Evolutionary conservation across 1,140 invertebrate genomes (phyloP), one percentile per base, ranked within the genome.

Genomic region (Drepana arcuata): DNA sequence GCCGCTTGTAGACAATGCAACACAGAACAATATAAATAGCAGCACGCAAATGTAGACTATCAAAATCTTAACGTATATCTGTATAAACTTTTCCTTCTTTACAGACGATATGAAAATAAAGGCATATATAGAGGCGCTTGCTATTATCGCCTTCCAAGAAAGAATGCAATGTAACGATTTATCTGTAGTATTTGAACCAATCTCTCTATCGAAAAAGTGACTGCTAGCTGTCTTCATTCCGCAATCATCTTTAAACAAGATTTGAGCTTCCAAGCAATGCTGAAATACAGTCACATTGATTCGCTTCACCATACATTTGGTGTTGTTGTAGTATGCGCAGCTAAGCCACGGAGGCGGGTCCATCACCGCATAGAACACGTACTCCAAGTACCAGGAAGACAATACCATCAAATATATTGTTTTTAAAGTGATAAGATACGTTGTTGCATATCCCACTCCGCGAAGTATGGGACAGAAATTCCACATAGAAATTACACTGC

Each of bases 321-420:
- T 29, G 16, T 38, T 38, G 24, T 59, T 59, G 16, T 55, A 73
- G 14, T 68, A 66, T 11, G 64, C 60, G 39, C 77, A 81, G 1
- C 57, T 40, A 30, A 52, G 63, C 77, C 77, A 81, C 0, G 77
- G 74, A 1, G 74, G 72, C 5, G 67, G 57, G 29, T 71, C 57
- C 9, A 62, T 33, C 0, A 60, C 59, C 4, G 68, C 37, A 36
- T 70, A 59, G 30, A 81, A 73, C 5, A 66, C 47, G 14, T 79
- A 81, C 15, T 67, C 37, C n/a, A 79, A 41, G 42, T 79, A 77
- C 77, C 77, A 81, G 13, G 64, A 57, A n/a, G 56, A 47, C 12
- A 77, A 29, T 1, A 70, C 59, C 23, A 68, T 61, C 4, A 63
- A 38, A 24, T 66, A 70, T 9, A 75, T 35, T 2, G 48, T 41